Conservation (phyloP, 2,113 vertebrate genomes). For the Rhinopithecus roxellana region DNA sequence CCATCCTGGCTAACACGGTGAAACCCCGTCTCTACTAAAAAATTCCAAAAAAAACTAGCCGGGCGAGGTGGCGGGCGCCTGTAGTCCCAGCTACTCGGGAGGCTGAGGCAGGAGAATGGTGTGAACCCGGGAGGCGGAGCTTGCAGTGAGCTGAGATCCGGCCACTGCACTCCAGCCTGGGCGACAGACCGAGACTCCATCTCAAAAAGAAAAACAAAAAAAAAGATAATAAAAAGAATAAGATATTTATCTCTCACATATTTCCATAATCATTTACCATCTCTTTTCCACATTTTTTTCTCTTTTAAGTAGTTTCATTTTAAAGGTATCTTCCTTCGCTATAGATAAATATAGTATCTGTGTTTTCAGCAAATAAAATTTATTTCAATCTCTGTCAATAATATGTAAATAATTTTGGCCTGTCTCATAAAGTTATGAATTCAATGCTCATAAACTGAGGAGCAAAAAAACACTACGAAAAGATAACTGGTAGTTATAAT, state of each 20-base stretch:
- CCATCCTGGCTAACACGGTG: too few species aligned
- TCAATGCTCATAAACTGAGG: neutral
- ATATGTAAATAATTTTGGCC: neutral
- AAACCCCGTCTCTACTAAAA: too few species aligned
- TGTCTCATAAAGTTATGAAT: neutral
- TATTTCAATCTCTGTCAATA: neutral
- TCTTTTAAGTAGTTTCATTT: constrained; percentile 37
- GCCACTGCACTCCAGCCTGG: too few species aligned
- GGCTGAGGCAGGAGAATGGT: too few species aligned
- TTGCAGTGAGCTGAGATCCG: too few species aligned
- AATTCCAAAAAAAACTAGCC: too few species aligned
- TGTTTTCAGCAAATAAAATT: constrained; percentile 11
- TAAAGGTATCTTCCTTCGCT: neutral
- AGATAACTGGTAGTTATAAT: neutral
- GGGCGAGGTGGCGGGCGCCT: too few species aligned
- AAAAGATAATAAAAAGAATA: neutral
- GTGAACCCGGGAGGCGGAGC: too few species aligned
- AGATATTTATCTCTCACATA: neutral
- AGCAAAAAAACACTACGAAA: constrained; percentile 22
- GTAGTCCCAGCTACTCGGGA: too few species aligned
- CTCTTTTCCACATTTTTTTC: neutral
- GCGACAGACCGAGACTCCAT: too few species aligned
- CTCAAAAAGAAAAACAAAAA: too few species aligned
- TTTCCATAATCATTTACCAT: neutral
- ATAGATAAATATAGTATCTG: neutral